Evolutionary conservation across 37 sponge, comb jelly and placozoan species (phyloP).

Genomic region (Mnemiopsis leidyi): DNA sequence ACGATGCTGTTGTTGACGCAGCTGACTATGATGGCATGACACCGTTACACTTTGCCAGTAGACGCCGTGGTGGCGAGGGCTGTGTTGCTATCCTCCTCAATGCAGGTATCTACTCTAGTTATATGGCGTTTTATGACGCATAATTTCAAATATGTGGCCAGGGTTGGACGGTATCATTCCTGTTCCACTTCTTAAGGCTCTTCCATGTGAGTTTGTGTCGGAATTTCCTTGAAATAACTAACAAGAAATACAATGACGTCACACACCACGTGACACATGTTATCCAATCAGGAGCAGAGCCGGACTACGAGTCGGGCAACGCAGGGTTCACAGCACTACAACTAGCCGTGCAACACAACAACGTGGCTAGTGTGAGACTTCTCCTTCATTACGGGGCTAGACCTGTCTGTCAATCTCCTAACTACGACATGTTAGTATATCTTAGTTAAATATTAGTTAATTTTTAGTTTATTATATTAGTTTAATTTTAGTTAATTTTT

Average conservation of each 20-base stretch:
- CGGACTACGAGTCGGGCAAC: slow-evolving; percentile 17
- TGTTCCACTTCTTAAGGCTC: no score
- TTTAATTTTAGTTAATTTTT: no score
- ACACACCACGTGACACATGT: neutral
- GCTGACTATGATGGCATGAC: slow-evolving; percentile 54
- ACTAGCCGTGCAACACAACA: slow-evolving; percentile 51
- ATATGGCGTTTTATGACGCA: no score
- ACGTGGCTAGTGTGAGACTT: slow-evolving; percentile 6
- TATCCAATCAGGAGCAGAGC: slow-evolving; percentile 1
- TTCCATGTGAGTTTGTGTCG: no score
- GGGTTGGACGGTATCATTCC: no score
- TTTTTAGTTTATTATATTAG: no score
- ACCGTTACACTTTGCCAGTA: slow-evolving; percentile 17
- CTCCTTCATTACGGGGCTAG: neutral
- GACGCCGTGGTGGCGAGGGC: neutral
- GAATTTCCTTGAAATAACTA: no score
- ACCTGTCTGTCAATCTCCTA: neutral
- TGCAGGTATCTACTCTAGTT: slow-evolving; percentile 13
- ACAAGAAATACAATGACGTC: neutral
- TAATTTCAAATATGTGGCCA: no score
- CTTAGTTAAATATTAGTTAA: no score
- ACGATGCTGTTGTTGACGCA: neutral
- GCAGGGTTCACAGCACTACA: neutral
- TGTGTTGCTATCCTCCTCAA: slow-evolving; percentile 43
- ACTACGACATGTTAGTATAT: neutral